A percentile compares a stretch with the other conserved stretches of the same genome.
phyloP scores from a whole-genome alignment of 2,888 invertebrate genomes.

The Gryllus longicercus region DNA sequence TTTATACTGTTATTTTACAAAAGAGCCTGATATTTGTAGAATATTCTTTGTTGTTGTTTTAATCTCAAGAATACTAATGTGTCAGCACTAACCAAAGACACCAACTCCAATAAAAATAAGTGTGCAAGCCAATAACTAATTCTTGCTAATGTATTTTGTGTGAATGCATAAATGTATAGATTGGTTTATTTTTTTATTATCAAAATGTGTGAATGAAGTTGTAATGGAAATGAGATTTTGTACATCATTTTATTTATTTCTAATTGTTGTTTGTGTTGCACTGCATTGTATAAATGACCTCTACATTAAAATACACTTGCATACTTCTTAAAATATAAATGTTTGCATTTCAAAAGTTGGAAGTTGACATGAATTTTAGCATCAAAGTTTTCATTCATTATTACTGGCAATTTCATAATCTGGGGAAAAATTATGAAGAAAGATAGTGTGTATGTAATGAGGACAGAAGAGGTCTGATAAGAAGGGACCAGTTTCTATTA shows the following conservation, averaged over 20 bases:
- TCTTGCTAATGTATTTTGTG: background rate
- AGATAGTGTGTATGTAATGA: background rate
- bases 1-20: background rate
- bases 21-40: background rate
- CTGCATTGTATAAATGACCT: no score
- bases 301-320: background rate
- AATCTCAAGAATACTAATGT: background rate
- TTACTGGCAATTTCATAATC: background rate
- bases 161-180: background rate
- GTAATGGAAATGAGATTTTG: background rate
- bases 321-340: background rate
- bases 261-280: background rate
- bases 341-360: background rate
- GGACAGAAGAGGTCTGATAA: background rate
- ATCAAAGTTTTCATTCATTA: background rate
- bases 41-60: background rate
- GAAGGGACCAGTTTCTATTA: background rate
- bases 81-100: background rate
- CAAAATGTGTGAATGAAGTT: background rate
- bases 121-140: background rate
- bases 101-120: background rate
- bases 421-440: background rate
- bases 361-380: background rate
- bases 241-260: background rate
- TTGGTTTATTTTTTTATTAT: slow-evolving; percentile 17